Percentiles rank a stretch among this genome's conserved stretches.
phyloP scores from a whole-genome alignment of 2,888 invertebrate species.

The Melitaea athalia region DNA sequence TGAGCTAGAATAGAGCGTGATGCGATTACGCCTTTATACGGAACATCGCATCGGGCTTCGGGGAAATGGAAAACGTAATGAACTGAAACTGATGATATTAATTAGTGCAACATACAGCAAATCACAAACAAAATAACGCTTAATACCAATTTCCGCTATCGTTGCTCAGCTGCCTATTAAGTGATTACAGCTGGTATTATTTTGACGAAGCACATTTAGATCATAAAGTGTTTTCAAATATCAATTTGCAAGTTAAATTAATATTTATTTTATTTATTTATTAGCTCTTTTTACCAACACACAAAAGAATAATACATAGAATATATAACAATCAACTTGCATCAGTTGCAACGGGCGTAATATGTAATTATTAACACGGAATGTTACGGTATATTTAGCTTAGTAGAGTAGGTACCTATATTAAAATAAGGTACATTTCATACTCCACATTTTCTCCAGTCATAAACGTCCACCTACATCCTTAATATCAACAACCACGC shows the following conservation, averaged over 20 bases:
- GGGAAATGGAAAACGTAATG: conserved; percentile 35
- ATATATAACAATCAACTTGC: too few species aligned
- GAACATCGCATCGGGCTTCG: conserved; percentile 21
- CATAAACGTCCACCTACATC: conserved; percentile 16
- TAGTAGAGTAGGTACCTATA: not conserved
- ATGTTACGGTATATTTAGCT: not conserved
- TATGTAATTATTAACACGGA: too few species aligned
- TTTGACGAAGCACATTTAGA: not conserved
- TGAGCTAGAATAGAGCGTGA: conserved; percentile 48
- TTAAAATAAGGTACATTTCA: not conserved
- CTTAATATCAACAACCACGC: not conserved
- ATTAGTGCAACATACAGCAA: conserved; percentile 23
- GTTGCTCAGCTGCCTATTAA: not conserved
- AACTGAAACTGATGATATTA: conserved; percentile 34
- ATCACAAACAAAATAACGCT: conserved; percentile 14
- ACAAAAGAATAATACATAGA: too few species aligned
- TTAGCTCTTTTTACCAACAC: too few species aligned
- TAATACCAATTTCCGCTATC: conserved; percentile 8
- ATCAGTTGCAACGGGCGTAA: too few species aligned
- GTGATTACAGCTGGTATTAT: not conserved
- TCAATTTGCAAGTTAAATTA: not conserved
- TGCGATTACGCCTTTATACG: conserved; percentile 46
- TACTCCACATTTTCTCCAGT: conserved; percentile 1
- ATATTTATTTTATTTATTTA: not conserved
- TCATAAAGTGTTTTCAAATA: not conserved